A percentile compares a stretch with the other conserved stretches of the same genome.
These are phyloP conservation scores for Prosopocoilus inquinatus DNA, from an alignment of 2,888 invertebrate genomes.

Conservation along the genomic window DNA sequence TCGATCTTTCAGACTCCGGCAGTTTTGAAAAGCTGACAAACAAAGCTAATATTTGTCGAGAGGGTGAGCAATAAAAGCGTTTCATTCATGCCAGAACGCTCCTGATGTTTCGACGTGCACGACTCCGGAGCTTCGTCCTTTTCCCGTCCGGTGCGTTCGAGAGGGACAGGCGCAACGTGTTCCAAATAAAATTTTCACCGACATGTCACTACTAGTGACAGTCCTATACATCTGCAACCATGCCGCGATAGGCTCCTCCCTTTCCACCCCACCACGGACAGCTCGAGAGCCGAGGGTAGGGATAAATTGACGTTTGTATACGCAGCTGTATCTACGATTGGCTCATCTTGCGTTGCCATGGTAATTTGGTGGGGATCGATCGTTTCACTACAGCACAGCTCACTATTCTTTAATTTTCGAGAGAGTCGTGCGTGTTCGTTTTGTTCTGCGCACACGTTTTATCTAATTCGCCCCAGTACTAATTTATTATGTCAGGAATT, in stretches of 20 bases:
- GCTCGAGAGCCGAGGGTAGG: slow-evolving; percentile 22
- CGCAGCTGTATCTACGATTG: slow-evolving; percentile 32
- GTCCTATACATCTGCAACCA: slow-evolving; percentile 37
- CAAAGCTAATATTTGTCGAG: slow-evolving; percentile 49
- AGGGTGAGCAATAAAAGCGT: slow-evolving; percentile 48
- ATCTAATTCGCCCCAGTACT: too few relatives aligned
- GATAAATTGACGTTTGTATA: slow-evolving; percentile 27
- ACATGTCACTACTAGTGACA: slow-evolving; percentile 29
- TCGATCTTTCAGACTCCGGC: slow-evolving; percentile 36
- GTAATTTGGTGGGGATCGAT: slow-evolving; percentile 22
- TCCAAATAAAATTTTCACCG: slow-evolving; percentile 10
- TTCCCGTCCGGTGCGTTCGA: background rate
- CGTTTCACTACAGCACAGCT: background rate
- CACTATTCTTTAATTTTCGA: background rate
- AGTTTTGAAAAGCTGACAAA: slow-evolving; percentile 45
- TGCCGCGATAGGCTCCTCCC: slow-evolving; percentile 32
- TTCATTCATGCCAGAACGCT: slow-evolving; percentile 38
- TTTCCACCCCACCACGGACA: slow-evolving; percentile 23
- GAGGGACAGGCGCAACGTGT: slow-evolving; percentile 4
- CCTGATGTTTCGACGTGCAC: slow-evolving; percentile 12
- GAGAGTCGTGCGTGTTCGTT: too few relatives aligned
- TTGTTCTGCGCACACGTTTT: too few relatives aligned
- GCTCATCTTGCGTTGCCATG: slow-evolving; percentile 37
- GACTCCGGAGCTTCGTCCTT: slow-evolving; percentile 7
- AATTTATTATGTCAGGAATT: too few relatives aligned